phyloP scores from a whole-genome alignment of 2,113 vertebrate species.

The Syngnathus typhle region DNA sequence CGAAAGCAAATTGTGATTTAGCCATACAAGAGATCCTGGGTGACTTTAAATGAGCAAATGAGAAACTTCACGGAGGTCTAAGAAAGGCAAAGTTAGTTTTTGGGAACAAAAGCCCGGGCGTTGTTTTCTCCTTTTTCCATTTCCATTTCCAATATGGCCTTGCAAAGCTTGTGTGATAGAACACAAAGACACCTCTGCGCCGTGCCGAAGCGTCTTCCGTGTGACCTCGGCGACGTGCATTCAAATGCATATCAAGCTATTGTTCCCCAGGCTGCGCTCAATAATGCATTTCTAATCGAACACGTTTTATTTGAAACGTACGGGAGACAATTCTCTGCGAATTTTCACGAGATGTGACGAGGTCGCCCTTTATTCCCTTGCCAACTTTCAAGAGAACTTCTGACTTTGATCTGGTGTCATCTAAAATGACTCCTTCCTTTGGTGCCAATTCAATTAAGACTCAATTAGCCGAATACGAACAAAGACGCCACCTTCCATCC shows the following conservation, averaged over 20 bases:
- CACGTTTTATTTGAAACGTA: slow-evolving; percentile 44
- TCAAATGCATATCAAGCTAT: slow-evolving; percentile 59
- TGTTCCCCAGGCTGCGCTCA: slow-evolving; percentile 38
- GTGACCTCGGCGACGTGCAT: slow-evolving; percentile 44
- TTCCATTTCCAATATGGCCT: slow-evolving; percentile 43
- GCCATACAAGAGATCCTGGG: background rate
- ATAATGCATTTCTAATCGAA: slow-evolving; percentile 55
- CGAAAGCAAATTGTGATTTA: slow-evolving; percentile 4
- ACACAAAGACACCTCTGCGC: slow-evolving; percentile 42
- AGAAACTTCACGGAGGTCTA: background rate
- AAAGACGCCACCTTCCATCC: slow-evolving; percentile 46
- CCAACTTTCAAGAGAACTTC: slow-evolving; percentile 49
- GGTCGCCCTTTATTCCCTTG: slow-evolving; percentile 37
- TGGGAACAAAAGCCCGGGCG: slow-evolving; percentile 33
- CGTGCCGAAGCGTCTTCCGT: slow-evolving; percentile 24
- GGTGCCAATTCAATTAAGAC: slow-evolving; percentile 82
- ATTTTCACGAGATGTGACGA: slow-evolving; percentile 55
- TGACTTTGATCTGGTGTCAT: slow-evolving; percentile 44
- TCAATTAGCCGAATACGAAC: slow-evolving; percentile 75
- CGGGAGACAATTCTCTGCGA: slow-evolving; percentile 16
- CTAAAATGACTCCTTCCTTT: slow-evolving; percentile 54
- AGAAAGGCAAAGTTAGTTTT: slow-evolving; percentile 10
- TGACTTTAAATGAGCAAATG: slow-evolving; percentile 1
- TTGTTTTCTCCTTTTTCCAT: slow-evolving; percentile 42
- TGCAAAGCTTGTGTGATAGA: slow-evolving; percentile 37